Evolutionary conservation across 2,113 vertebrate genomes (phyloP).

Genomic region (Albula goreensis): DNA sequence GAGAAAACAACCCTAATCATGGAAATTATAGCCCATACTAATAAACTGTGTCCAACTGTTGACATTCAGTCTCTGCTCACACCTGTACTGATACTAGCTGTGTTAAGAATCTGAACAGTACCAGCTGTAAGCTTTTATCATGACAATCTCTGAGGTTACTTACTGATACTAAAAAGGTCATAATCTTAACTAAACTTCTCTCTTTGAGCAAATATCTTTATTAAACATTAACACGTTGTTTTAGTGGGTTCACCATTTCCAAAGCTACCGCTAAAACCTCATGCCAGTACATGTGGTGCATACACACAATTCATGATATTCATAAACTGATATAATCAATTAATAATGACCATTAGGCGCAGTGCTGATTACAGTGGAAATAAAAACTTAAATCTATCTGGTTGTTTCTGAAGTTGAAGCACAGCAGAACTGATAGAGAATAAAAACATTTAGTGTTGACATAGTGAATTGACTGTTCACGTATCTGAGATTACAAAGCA

Average conservation of each 20-base stretch:
- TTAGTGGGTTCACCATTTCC: neutral
- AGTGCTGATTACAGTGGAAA: neutral
- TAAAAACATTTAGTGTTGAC: too few species aligned
- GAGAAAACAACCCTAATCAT: neutral
- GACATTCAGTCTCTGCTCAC: neutral
- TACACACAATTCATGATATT: neutral
- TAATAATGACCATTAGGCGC: neutral
- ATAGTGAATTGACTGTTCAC: neutral
- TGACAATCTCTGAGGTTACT: neutral
- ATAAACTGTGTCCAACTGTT: neutral
- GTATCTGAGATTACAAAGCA: neutral
- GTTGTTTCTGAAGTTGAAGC: neutral
- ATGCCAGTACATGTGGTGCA: neutral
- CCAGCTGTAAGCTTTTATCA: neutral
- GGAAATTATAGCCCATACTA: neutral
- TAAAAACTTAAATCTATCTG: neutral
- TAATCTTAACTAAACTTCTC: neutral
- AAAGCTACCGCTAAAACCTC: neutral
- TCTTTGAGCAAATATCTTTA: neutral
- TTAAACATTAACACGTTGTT: slow-evolving; percentile 1
- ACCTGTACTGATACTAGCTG: neutral
- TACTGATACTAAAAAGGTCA: neutral
- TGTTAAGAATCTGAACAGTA: neutral
- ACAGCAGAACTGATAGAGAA: too few species aligned
- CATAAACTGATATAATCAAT: neutral